Percentiles rank a stretch among this genome's conserved stretches.
phyloP scores from a whole-genome alignment of 2,797 vertebrate genomes.

The Staurois parvus region DNA sequence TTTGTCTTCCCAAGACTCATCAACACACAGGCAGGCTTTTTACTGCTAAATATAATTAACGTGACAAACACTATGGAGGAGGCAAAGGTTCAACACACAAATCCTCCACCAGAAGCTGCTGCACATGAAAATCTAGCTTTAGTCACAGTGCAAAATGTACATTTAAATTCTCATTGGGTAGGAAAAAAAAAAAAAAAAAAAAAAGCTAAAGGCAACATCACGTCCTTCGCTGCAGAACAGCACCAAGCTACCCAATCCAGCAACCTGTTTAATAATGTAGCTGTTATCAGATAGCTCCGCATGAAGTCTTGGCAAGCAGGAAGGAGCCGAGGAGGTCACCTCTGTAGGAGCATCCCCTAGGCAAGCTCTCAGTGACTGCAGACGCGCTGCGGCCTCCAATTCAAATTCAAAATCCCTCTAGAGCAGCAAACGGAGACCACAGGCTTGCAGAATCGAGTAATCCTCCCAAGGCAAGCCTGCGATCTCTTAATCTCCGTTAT shows the following conservation, averaged over 20 bases:
- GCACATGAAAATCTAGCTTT: background rate
- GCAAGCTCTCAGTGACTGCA: conserved; percentile 26
- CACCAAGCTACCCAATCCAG: conserved; percentile 41
- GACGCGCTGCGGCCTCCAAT: conserved; percentile 23
- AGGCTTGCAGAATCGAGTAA: conserved; percentile 30
- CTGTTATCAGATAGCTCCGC: conserved; percentile 58
- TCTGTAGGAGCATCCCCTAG: conserved; percentile 41
- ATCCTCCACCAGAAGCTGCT: background rate
- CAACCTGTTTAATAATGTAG: conserved; percentile 59
- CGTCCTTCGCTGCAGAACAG: conserved; percentile 31
- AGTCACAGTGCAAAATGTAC: background rate
- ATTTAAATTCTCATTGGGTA: background rate
- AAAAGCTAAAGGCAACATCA: background rate
- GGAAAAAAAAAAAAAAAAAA: background rate
- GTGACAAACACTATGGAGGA: background rate
- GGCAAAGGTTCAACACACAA: conserved; percentile 7
- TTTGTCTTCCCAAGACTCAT: conserved; percentile 24
- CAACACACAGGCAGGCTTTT: conserved; percentile 1
- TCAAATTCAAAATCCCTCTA: background rate
- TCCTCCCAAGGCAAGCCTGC: background rate
- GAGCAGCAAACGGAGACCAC: background rate
- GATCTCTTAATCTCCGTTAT: conserved; percentile 26
- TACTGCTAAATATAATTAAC: conserved; percentile 21
- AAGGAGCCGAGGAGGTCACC: conserved; percentile 54
- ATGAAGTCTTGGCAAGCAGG: conserved; percentile 53